Conservation (phyloP, 1,140 invertebrate genomes). For the Notospermus geniculatus region DNA sequence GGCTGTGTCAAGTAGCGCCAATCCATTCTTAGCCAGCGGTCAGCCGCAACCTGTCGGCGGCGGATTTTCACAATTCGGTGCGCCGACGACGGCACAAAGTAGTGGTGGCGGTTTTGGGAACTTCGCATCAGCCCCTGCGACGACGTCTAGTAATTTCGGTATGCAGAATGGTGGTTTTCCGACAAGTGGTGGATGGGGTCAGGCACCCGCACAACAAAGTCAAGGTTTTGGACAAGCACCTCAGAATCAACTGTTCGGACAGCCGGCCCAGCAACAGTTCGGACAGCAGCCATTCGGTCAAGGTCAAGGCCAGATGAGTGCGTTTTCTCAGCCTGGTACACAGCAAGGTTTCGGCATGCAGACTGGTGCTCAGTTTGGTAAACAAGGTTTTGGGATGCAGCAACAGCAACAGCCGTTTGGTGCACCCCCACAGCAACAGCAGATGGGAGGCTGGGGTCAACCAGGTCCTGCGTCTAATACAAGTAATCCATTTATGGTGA, state of each 20-base stretch:
- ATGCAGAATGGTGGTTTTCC: constrained; percentile 27
- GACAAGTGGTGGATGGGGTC: constrained; percentile 8
- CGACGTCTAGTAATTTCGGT: constrained; percentile 8
- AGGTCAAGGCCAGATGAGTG: too few relatives aligned
- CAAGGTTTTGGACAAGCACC: constrained; percentile 5
- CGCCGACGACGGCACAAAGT: not conserved
- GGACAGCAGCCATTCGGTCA: constrained; percentile 6
- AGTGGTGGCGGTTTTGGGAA: constrained; percentile 8
- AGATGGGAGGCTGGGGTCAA: not conserved
- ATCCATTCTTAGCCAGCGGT: constrained; percentile 19
- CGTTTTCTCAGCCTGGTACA: not conserved
- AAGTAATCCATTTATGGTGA: constrained; percentile 39
- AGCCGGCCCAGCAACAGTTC: constrained; percentile 1
- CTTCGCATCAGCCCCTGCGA: not conserved
- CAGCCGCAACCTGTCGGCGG: constrained; percentile 20
- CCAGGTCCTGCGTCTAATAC: constrained; percentile 19
- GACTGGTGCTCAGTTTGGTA: constrained; percentile 5
- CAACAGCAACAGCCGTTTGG: not conserved
- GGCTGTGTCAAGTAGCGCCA: constrained; percentile 16
- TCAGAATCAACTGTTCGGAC: not conserved
- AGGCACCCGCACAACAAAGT: not conserved
- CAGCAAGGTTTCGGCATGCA: constrained; percentile 25
- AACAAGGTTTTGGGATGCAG: constrained; percentile 9
- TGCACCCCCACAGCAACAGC: not conserved
- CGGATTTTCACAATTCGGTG: constrained; percentile 16